phyloP scores from a whole-genome alignment of 92 coral and sea anemone species.

The Heliopora coerulea region DNA sequence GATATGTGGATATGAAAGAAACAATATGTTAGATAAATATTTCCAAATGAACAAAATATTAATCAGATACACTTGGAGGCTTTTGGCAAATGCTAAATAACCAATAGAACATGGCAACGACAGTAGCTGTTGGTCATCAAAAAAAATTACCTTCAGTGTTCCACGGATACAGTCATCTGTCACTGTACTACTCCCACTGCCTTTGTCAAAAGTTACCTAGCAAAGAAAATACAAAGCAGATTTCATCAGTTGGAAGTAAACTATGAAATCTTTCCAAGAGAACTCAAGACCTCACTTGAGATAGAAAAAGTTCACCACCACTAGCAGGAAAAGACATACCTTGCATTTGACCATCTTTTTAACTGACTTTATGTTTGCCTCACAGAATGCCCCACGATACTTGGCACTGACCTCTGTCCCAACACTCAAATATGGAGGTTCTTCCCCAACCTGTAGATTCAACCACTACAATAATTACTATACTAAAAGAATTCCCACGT shows the following conservation, averaged over 20 bases:
- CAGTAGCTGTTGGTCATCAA: background rate
- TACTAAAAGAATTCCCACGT: background rate
- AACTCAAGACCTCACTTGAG: no score
- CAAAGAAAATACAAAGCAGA: conserved; percentile 23
- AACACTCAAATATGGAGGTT: conserved; percentile 92
- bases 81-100: no score
- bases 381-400: conserved; percentile 98
- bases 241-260: no score
- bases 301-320: no score
- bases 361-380: conserved; percentile 90
- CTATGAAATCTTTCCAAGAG: no score
- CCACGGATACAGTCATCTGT: conserved; percentile 94
- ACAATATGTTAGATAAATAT: no score
- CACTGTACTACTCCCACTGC: conserved; percentile 72
- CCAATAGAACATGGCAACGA: no score
- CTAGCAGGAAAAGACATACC: conserved; percentile 60
- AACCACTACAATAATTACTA: background rate
- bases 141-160: conserved; percentile 63
- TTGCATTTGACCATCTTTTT: conserved; percentile 98
- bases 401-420: conserved; percentile 99
- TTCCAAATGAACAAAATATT: background rate
- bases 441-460: conserved; percentile 89
- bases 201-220: conserved; percentile 81
- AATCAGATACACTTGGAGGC: no score
- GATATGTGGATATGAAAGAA: no score